Evolutionary conservation across 2,797 vertebrate genomes (phyloP), one percentile per base, ranked within the genome.

Genomic region (Scolopax bukidnonensis): DNA sequence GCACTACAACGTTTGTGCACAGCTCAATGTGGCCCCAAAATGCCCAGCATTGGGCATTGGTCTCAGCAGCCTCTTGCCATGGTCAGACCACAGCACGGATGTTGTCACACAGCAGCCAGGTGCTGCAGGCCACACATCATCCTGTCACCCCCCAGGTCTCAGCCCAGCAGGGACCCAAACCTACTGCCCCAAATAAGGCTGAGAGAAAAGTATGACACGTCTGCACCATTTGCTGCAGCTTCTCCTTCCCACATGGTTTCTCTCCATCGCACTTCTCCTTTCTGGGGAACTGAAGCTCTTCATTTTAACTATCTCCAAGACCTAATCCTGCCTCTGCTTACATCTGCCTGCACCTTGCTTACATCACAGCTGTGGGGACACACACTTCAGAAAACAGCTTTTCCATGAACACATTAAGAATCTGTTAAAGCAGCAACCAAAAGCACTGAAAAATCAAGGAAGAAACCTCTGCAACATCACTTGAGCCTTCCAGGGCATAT

Each of bases 81-180:
- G 25, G 4, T 24, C 50, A 43, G 32, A 63, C 15, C 47, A 27
- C 0, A 17, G 30, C 47, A 18, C 0, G 2, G 63, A 12, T 4
- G 1, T 2, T 14, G 45, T 3, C 5, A 17, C 36, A 13, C 21
- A 18, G 40, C 5, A 3, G 10, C 28, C 1, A 3, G 38, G 32
- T 2, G 11, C 4, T 5, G 63, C n/a, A 53, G 33, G 17, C 15
- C 56, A 41, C 33, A 4, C 0, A 6, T 4, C 30, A 21, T 30
- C 23, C 56, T 3, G 30, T 41, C 2, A 4, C 30, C 27, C 45
- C 61, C 40, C n/a, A 18, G 38, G 27, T 5, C 36, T 25, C 51
- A 50, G 84, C 36, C 59, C 57, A 57, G 68, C 36, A 6, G 38
- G 8, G 47, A 11, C 15, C 25, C 71, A 7, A 27, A 20, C 11